These are phyloP conservation scores for Eupelmus urozonus DNA, from an alignment of 2,888 invertebrate genomes.

Conservation along the genomic window DNA sequence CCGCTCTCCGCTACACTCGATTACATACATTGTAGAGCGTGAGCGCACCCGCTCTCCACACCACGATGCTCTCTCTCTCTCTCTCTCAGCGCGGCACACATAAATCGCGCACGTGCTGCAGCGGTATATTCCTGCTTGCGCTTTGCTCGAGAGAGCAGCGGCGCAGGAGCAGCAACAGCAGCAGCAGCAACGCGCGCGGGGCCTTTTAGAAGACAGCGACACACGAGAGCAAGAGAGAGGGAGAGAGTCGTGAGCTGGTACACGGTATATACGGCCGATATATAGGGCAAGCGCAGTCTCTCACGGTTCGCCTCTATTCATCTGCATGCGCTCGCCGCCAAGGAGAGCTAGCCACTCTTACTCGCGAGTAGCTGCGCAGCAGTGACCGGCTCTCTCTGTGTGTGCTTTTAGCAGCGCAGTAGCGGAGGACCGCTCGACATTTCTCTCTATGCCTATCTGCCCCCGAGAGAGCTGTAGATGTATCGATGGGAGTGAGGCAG, in stretches of 20 bases:
- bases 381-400: constrained; percentile 1
- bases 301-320: constrained; percentile 77
- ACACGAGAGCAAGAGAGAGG: too few relatives aligned
- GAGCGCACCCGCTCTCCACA: too few relatives aligned
- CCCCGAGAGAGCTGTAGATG: too few relatives aligned
- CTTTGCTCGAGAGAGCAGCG: background rate
- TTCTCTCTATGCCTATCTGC: too few relatives aligned
- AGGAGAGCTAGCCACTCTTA: constrained; percentile 54
- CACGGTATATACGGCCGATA: constrained; percentile 31
- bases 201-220: background rate
- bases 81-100: constrained; percentile 31
- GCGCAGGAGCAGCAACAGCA: background rate
- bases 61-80: background rate
- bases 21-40: constrained; percentile 46
- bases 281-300: constrained; percentile 68
- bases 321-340: constrained; percentile 72
- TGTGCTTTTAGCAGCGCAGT: background rate
- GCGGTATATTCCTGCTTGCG: background rate
- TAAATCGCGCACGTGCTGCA: constrained; percentile 5
- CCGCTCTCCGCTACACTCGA: constrained; percentile 57
- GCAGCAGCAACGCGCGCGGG: constrained; percentile 7
- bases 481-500: too few relatives aligned
- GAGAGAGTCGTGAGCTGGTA: background rate
- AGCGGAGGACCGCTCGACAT: constrained; percentile 19
- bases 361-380: constrained; percentile 3